Percentiles rank a stretch among this genome's conserved stretches.
phyloP scores from a whole-genome alignment of 2,888 invertebrate genomes.

The Neocrepidodera transversa region DNA sequence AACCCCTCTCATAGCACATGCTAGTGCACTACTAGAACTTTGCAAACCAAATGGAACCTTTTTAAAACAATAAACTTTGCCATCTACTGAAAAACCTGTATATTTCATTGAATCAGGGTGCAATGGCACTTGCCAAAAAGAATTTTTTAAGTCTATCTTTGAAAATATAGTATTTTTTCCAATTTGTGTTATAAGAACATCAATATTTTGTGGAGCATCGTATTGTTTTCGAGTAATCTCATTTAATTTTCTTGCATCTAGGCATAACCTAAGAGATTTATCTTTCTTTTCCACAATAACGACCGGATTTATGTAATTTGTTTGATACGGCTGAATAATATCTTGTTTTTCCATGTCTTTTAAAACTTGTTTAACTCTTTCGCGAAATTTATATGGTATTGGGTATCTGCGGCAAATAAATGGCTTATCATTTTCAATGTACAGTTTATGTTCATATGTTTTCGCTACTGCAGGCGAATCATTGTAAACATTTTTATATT shows the following conservation, averaged over 20 bases:
- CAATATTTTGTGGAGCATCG: conserved; percentile 5
- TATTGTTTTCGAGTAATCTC: conserved; percentile 1
- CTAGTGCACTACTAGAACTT: not conserved
- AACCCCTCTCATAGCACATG: not conserved
- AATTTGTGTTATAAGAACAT: too few species aligned
- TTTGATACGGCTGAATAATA: too few species aligned
- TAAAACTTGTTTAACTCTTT: too few species aligned
- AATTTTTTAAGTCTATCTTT: conserved; percentile 15
- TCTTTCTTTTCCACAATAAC: not conserved
- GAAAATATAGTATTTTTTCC: conserved; percentile 12
- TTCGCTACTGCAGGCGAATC: too few species aligned
- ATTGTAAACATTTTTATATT: too few species aligned
- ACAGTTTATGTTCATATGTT: too few species aligned
- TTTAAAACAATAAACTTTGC: not conserved
- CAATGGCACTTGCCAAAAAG: conserved; percentile 15
- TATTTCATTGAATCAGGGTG: conserved; percentile 1
- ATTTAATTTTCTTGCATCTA: conserved; percentile 16
- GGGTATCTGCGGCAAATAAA: too few species aligned
- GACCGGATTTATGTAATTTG: not conserved
- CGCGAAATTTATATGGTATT: too few species aligned
- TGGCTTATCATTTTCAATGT: too few species aligned
- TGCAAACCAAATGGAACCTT: conserved; percentile 16
- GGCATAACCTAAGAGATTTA: not conserved
- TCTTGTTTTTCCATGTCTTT: too few species aligned
- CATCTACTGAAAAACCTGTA: conserved; percentile 12